A percentile compares a stretch with the other conserved stretches of the same genome.
Conservation (phyloP, 2,113 vertebrate species). For the Malurus melanocephalus region DNA sequence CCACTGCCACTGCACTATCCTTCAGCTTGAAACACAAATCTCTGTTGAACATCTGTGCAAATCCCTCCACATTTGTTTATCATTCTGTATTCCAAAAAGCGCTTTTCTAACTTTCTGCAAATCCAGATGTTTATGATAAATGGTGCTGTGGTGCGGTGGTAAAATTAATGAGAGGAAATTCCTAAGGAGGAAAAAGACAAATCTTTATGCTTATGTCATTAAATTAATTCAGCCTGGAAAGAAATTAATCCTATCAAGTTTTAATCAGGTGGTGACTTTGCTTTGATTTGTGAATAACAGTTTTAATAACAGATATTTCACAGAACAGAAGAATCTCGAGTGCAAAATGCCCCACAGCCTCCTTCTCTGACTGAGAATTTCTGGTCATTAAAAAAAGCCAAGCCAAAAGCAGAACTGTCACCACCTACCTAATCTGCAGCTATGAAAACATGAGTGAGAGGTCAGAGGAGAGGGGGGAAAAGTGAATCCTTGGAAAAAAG, state of each 20-base stretch:
- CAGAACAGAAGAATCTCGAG: constrained; percentile 2
- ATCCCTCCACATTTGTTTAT: not conserved
- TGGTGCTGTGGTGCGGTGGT: not conserved
- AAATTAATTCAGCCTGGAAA: not conserved
- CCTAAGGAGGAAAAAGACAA: not conserved
- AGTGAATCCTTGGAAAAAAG: not conserved
- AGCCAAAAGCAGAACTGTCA: not conserved
- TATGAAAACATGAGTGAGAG: not conserved
- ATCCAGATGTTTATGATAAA: not conserved
- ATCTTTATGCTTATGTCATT: not conserved
- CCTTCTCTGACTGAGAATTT: not conserved
- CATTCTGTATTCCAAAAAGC: not conserved
- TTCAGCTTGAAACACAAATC: not conserved
- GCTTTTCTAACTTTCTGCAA: not conserved
- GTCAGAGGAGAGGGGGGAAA: not conserved
- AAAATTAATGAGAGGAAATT: not conserved
- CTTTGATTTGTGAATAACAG: constrained; percentile 37
- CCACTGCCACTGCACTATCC: not conserved
- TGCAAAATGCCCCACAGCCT: not conserved
- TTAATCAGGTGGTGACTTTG: constrained; percentile 39
- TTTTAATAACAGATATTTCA: constrained; percentile 41
- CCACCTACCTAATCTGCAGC: not conserved
- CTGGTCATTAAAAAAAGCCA: not conserved
- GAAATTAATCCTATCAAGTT: constrained; percentile 45
- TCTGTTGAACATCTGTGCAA: not conserved